Evolutionary conservation across 2,888 invertebrate genomes (phyloP).

Genomic region (Clivina fossor): DNA sequence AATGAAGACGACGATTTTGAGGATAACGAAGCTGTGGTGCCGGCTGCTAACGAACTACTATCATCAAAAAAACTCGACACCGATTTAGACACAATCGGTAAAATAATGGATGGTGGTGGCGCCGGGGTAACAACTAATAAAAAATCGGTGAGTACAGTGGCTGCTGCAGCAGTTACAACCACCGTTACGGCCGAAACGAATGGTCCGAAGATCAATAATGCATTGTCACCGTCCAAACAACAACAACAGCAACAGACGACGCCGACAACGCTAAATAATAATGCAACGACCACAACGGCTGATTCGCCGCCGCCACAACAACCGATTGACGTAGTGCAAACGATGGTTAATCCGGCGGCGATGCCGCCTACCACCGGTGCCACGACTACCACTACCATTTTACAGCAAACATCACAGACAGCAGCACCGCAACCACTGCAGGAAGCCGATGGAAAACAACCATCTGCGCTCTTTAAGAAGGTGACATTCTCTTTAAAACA

Average conservation of each 20-base stretch:
- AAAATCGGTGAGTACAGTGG: constrained; percentile 43
- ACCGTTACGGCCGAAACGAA: constrained; percentile 44
- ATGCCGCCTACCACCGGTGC: constrained; percentile 55
- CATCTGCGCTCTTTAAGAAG: constrained; percentile 56
- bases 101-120: constrained; percentile 47
- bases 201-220: constrained; percentile 50
- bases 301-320: constrained; percentile 52
- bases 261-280: constrained; percentile 54
- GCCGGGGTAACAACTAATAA: constrained; percentile 44
- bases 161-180: constrained; percentile 42
- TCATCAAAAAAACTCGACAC: constrained; percentile 59
- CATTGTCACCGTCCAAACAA: constrained; percentile 41
- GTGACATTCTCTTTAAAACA: no score
- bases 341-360: no score
- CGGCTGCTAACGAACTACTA: constrained; percentile 57
- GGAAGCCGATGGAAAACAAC: constrained; percentile 48
- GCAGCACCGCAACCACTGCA: constrained; percentile 35
- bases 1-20: constrained; percentile 94
- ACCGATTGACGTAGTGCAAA: constrained; percentile 46
- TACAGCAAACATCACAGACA: constrained; percentile 38
- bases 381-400: constrained; percentile 40
- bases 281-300: constrained; percentile 45
- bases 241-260: constrained; percentile 37
- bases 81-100: constrained; percentile 63
- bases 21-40: constrained; percentile 68